Base-by-base conservation (phyloP, 2,888 invertebrate genomes). In the Punctoribates punctum region DNA sequence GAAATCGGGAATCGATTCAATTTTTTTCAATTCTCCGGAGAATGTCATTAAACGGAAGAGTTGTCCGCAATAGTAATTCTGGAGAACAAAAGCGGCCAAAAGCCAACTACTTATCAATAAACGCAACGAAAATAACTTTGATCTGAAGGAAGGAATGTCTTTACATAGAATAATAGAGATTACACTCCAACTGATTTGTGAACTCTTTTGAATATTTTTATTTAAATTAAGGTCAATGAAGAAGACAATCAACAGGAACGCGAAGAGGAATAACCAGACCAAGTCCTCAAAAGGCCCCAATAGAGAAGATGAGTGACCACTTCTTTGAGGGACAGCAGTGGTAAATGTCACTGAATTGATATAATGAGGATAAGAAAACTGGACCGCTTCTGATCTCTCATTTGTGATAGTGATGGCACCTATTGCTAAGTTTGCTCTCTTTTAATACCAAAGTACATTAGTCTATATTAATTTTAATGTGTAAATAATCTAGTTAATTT, bases 301-400 rank as follows among this genome's bases (percentile, higher is more conserved):
- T 13, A 51, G 20, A 6, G 46, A 51, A 13, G 38, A 17, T 2
- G 42, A 48, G 27, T 75, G 48, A 20, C n/a, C 34, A n/a, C 20
- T 13, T 9, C n/a, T 42, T 11, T 46, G 15, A 9, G 70, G 70
- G 0, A 20, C 20, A 17, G 75, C 27, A 15, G 75, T 46, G 15
- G 70, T 70, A n/a, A 75, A 75, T n/a, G 75, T 75, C 5, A 70
- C 23, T 23, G 73, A 46, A 72, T 34, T 46, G 23, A 75, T 25
- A 1, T 25, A 17, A 48, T 75, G 70, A 25, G 75, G 70, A 17
- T 73, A 72, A 13, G 27, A 17, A 73, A 17, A 75, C 20, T 29
- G 11, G 9, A 75, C 48, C 5, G 27, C 72, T 23, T 46, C 23
- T 34, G 70, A 72, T 6, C 75, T 67, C 23, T 72, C 72, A 23